Evolutionary conservation across 2,113 vertebrate genomes (phyloP), one percentile per base, ranked within the genome.

Genomic region (Plecturocebus donacophilus): DNA sequence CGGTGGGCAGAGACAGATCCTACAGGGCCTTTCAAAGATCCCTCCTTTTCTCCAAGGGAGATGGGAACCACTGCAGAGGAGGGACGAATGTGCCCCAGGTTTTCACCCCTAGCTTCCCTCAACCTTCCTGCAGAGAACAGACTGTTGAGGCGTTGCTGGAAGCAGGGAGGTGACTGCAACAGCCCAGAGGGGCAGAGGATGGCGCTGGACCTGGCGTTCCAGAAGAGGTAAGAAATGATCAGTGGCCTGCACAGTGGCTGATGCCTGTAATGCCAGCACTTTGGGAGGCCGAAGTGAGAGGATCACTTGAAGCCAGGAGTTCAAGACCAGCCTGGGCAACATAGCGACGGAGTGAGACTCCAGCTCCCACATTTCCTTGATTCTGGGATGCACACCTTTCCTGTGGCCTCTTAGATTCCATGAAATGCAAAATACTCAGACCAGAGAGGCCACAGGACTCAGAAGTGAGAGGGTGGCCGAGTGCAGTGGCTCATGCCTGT

Each of bases 141-240:
- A 42, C 76, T 1, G 0, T 3, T 3, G 23, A 13, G 87, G 23
- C 20, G 9, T 45, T 32, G 32, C 47, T 25, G 71, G 52, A 80
- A 16, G 52, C 17, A 35, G 40, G 4, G 35, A 88, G 52, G 52
- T 52, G 40, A 13, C 7, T 0, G 23, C 32, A 13, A 16, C 16
- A 21, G 20, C 10, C 8, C 32, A 3, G 17, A 64, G 1, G 21
- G 6, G 27, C 23, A 38, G 81, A 91, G 56, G 23, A 7, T 4
- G 17, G 58, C 21, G 3, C 52, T 20, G 30, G 42, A 49, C 8
- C 8, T 0, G 40, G 61, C 0, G 0, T 35, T 68, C 52, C 25
- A 52, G 56, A 76, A 45, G n/a, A 14, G 19, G n/a, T 16, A 4
- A 54, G 61, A 23, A 20, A 58, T 3, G 10, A 25, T 19, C 17